Evolutionary conservation across 2,888 invertebrate species (phyloP), one percentile per base, ranked within the genome.

Genomic region (Corbicula japonica): DNA sequence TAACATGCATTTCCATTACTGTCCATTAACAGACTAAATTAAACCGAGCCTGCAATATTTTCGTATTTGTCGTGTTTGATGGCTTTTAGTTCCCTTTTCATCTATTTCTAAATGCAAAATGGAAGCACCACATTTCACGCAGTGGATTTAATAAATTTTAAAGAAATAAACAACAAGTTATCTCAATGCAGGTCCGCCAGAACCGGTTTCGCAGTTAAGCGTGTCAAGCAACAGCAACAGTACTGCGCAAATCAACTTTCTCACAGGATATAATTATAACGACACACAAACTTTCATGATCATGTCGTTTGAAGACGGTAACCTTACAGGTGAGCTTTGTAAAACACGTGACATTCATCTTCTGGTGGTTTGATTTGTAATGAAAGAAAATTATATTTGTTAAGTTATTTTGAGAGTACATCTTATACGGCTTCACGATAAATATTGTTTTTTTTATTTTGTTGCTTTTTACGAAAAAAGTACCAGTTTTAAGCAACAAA

Each of bases 141-240:
- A n/a, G n/a, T n/a, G n/a, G n/a, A n/a, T n/a, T n/a, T n/a, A n/a
- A n/a, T n/a, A n/a, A n/a, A n/a, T n/a, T n/a, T n/a, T n/a, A n/a
- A n/a, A n/a, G n/a, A n/a, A n/a, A n/a, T n/a, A n/a, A n/a, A n/a
- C n/a, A n/a, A n/a, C n/a, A n/a, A n/a, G n/a, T n/a, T n/a, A n/a
- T n/a, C n/a, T n/a, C n/a, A n/a, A n/a, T n/a, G n/a, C 38, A 76
- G 76, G 76, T 35, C 70, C 70, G 2, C 63, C 76, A 18, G 58
- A 35, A 0, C 26, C 66, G 5, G 38, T 66, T 4, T 28, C 56
- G 2, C 38, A 62, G n/a, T 28, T 44, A 32, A 34, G 65, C 32
- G 54, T 70, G 21, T 44, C 56, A 4, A 34, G 18, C 23, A 38
- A 56, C 15, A 52, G 62, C n/a, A 21, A 28, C 6, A 48, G 26